Evolutionary conservation across 2,888 invertebrate species (phyloP).

Genomic region (Tanypteryx hageni): DNA sequence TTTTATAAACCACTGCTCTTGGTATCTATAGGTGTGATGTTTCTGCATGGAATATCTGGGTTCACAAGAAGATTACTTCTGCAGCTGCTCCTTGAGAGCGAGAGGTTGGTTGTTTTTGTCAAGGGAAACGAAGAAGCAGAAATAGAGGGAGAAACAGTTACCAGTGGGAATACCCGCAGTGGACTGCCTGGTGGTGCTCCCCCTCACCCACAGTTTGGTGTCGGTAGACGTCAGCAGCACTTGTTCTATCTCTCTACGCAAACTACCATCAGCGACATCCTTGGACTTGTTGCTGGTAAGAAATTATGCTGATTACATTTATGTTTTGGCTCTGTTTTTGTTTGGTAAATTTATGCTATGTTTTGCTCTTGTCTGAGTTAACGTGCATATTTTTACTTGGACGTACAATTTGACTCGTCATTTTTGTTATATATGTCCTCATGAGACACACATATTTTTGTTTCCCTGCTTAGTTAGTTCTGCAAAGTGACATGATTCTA

Average conservation of each 20-base stretch:
- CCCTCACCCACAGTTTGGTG: constrained; percentile 84
- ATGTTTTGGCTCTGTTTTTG: not conserved
- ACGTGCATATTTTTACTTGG: not conserved
- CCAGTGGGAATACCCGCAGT: not conserved
- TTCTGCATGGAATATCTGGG: constrained; percentile 84
- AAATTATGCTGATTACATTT: constrained; percentile 65
- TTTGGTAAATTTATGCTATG: not conserved
- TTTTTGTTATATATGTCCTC: not conserved
- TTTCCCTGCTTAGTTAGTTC: too few species aligned
- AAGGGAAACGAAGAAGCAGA: constrained; percentile 74
- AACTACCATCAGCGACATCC: constrained; percentile 85
- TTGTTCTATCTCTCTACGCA: constrained; percentile 86
- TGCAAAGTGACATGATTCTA: too few species aligned
- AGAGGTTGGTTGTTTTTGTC: constrained; percentile 88
- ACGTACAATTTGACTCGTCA: not conserved
- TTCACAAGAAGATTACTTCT: constrained; percentile 91
- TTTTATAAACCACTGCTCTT: too few species aligned
- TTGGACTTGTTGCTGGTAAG: constrained; percentile 78
- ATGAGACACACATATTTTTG: too few species aligned
- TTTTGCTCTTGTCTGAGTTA: not conserved
- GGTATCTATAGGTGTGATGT: constrained; percentile 72
- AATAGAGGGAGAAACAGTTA: constrained; percentile 69
- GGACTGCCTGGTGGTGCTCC: constrained; percentile 64
- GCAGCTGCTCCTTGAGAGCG: constrained; percentile 90
- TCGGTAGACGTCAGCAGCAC: constrained; percentile 82